phyloP scores from a whole-genome alignment of 2,113 vertebrate species.

The Empidonax alnorum region DNA sequence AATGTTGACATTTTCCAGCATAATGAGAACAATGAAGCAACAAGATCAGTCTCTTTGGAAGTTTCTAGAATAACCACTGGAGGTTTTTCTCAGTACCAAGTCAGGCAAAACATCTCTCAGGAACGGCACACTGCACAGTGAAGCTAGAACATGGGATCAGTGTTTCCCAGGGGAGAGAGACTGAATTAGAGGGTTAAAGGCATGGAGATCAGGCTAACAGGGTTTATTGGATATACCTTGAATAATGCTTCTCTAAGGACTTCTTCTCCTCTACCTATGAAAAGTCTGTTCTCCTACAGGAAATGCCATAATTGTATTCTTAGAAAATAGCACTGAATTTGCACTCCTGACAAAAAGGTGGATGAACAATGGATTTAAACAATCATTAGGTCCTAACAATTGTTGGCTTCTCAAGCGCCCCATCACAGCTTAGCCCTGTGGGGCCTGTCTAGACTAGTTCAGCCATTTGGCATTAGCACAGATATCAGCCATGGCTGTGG shows the following conservation, averaged over 20 bases:
- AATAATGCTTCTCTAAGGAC: neutral
- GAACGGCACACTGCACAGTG: neutral
- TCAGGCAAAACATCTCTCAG: neutral
- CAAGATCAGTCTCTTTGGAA: neutral
- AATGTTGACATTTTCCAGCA: neutral
- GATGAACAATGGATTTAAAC: neutral
- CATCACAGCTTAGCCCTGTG: neutral
- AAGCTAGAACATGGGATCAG: neutral
- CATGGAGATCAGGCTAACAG: neutral
- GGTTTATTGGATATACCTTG: neutral
- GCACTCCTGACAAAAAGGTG: neutral
- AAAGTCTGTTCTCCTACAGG: neutral
- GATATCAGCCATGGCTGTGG: neutral
- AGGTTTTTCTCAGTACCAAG: neutral
- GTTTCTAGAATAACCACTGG: neutral
- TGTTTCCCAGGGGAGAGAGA: neutral
- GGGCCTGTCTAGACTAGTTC: neutral
- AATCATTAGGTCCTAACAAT: neutral
- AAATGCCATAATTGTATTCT: neutral
- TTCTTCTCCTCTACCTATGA: neutral
- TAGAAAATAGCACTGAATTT: neutral
- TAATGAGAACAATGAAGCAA: neutral
- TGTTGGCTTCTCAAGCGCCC: neutral
- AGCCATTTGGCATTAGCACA: neutral
- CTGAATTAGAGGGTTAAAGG: neutral